phyloP scores from a whole-genome alignment of 2,113 vertebrate genomes.

The Ammodramus savannarum region DNA sequence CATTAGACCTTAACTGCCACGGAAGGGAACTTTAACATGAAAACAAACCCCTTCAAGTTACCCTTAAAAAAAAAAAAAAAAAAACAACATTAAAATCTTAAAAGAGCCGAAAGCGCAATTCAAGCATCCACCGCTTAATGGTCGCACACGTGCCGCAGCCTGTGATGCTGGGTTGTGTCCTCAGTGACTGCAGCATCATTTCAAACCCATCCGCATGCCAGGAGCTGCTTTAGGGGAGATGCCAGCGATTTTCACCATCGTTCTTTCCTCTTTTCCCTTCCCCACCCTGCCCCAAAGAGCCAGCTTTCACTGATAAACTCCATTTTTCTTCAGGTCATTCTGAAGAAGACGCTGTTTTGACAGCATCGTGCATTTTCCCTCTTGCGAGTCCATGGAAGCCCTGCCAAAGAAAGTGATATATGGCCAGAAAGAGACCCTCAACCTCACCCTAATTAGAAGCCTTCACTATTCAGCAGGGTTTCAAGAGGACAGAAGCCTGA shows the following conservation, averaged over 20 bases:
- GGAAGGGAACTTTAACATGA: background rate
- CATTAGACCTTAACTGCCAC: background rate
- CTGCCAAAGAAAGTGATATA: conserved; percentile 16
- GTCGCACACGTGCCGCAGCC: fast-evolving
- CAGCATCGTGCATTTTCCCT: background rate
- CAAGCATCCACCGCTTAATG: background rate
- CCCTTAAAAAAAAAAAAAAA: background rate
- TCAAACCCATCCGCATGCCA: background rate
- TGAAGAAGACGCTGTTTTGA: background rate
- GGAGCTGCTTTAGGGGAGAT: background rate
- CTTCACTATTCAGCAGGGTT: conserved; percentile 8
- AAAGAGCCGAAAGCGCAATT: background rate
- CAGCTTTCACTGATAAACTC: background rate
- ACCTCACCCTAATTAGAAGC: background rate
- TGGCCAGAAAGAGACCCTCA: background rate
- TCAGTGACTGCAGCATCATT: background rate
- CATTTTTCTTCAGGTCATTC: background rate
- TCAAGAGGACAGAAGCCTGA: conserved; percentile 19
- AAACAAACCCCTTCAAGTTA: background rate
- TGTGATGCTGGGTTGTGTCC: background rate
- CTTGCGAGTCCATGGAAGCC: background rate
- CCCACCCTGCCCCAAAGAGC: background rate
- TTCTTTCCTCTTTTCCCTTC: background rate
- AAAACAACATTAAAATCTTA: background rate
- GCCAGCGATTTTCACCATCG: background rate